These are phyloP conservation scores for Pollenia angustigena DNA, from an alignment of 2,888 invertebrate genomes.

Conservation along the genomic window DNA sequence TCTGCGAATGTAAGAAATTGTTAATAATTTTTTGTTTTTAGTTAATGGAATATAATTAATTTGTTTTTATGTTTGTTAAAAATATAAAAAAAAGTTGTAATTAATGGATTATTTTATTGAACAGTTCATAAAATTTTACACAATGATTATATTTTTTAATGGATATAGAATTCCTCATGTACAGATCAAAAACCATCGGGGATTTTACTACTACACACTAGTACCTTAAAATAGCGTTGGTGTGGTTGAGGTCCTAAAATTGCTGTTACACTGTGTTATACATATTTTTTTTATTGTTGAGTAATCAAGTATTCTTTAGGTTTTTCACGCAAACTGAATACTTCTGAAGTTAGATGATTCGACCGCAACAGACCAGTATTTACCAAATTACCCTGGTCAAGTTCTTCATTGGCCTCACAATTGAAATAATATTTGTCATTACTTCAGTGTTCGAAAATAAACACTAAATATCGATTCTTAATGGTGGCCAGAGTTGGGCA, in stretches of 20 bases:
- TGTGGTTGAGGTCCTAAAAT: too few species aligned
- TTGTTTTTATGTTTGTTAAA: too few species aligned
- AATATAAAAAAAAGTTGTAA: not conserved
- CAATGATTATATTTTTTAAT: constrained; percentile 24
- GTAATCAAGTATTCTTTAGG: constrained; percentile 17
- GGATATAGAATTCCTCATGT: not conserved
- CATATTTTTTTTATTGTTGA: not conserved
- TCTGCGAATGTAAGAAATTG: constrained; percentile 13
- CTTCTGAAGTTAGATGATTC: constrained; percentile 18
- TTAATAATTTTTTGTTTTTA: too few species aligned
- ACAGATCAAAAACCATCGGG: too few species aligned
- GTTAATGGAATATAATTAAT: too few species aligned
- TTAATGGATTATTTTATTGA: constrained; percentile 18
- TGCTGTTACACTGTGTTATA: too few species aligned
- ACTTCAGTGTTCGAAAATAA: too few species aligned
- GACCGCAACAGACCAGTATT: not conserved
- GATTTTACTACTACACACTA: too few species aligned
- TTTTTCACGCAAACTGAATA: constrained; percentile 25
- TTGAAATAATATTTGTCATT: not conserved
- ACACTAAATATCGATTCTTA: too few species aligned
- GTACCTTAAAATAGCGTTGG: too few species aligned
- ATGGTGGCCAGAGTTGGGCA: too few species aligned
- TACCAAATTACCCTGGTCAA: constrained; percentile 8
- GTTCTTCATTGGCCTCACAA: not conserved
- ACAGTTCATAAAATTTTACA: constrained; percentile 5